Evolutionary conservation across 2,888 invertebrate species (phyloP).

Genomic region (Caenorhabditis plicata): DNA sequence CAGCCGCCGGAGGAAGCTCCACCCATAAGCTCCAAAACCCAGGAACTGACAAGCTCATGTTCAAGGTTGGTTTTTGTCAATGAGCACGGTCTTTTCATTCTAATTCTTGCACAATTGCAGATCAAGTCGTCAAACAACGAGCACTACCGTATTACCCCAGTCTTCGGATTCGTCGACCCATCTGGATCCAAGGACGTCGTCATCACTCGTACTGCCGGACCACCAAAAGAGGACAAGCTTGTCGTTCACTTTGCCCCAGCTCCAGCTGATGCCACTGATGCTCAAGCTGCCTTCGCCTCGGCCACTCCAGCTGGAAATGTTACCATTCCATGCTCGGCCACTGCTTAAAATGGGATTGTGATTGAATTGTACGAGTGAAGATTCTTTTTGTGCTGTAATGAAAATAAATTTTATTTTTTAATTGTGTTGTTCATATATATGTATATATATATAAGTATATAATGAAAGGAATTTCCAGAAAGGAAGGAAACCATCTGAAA

Average conservation of each 20-base stretch:
- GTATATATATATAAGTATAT: too few relatives aligned
- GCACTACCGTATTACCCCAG: constrained; percentile 43
- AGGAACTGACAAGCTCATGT: constrained; percentile 28
- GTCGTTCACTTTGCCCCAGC: constrained; percentile 33
- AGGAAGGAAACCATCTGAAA: too few relatives aligned
- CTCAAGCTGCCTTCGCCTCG: constrained; percentile 33
- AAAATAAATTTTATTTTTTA: too few relatives aligned
- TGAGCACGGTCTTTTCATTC: background rate
- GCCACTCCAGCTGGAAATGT: constrained; percentile 15
- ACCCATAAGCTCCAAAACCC: constrained; percentile 23
- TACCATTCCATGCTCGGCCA: constrained; percentile 22
- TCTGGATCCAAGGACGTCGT: constrained; percentile 26
- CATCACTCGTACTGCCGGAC: constrained; percentile 33
- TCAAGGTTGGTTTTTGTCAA: constrained; percentile 12
- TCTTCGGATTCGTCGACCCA: constrained; percentile 47
- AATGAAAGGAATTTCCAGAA: too few relatives aligned
- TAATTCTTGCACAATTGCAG: constrained; percentile 6
- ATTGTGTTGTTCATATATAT: too few relatives aligned
- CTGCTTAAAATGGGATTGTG: too few relatives aligned
- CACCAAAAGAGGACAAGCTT: too few relatives aligned
- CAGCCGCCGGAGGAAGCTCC: constrained; percentile 34
- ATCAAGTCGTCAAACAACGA: constrained; percentile 47
- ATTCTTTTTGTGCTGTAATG: too few relatives aligned
- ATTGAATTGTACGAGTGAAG: too few relatives aligned
- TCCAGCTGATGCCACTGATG: constrained; percentile 32